phyloP scores from a whole-genome alignment of 2,888 invertebrate genomes.

The Chorisops tibialis region DNA sequence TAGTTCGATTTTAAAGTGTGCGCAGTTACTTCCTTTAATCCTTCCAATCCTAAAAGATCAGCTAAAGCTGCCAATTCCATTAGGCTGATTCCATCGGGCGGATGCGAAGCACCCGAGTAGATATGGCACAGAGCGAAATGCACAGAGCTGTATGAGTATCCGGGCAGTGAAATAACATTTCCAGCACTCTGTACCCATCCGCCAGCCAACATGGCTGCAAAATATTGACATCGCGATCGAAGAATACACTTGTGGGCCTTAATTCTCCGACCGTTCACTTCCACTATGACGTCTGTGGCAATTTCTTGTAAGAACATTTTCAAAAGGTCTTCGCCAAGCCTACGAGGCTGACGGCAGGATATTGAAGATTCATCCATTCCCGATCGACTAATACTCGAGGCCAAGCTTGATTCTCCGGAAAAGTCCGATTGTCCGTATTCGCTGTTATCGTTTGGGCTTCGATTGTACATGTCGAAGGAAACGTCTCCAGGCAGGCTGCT shows the following conservation, averaged over 20 bases:
- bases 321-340: constrained; percentile 80
- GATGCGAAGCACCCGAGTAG: constrained; percentile 86
- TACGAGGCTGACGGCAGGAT: constrained; percentile 56
- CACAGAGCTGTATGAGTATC: constrained; percentile 77
- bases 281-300: constrained; percentile 81
- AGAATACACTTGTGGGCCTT: constrained; percentile 90
- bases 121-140: constrained; percentile 91
- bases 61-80: constrained; percentile 84
- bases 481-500: constrained; percentile 51
- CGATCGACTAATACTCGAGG: constrained; percentile 59
- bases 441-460: constrained; percentile 51
- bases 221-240: constrained; percentile 87
- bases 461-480: constrained; percentile 37
- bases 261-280: constrained; percentile 77
- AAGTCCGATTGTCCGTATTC: constrained; percentile 55
- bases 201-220: constrained; percentile 85
- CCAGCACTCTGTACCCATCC: constrained; percentile 78
- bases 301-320: constrained; percentile 90
- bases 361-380: constrained; percentile 55
- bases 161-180: constrained; percentile 79
- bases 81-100: constrained; percentile 81
- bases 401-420: constrained; percentile 58
- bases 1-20: constrained; percentile 83
- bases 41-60: constrained; percentile 86
- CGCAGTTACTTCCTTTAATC: constrained; percentile 86